Conservation (phyloP, 2,888 invertebrate genomes). For the Cheilosia soror region DNA sequence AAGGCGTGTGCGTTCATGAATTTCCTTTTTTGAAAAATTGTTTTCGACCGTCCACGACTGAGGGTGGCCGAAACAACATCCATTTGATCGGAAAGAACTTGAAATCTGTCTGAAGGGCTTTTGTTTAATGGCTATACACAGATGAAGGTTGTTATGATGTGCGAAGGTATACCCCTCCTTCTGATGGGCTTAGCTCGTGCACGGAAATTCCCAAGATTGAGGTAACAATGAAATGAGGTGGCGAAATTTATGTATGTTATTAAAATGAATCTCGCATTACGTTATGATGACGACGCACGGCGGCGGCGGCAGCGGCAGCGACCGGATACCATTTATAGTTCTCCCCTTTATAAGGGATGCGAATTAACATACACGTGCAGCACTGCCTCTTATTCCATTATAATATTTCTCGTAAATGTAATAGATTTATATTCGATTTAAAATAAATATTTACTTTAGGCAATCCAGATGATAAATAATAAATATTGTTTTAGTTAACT, state of each 20-base stretch:
- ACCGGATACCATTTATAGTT: conserved; percentile 46
- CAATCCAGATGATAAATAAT: background rate
- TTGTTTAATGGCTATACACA: conserved; percentile 62
- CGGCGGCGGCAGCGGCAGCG: background rate
- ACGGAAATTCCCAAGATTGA: conserved; percentile 36
- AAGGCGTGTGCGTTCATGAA: conserved; percentile 66
- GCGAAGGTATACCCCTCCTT: conserved; percentile 56
- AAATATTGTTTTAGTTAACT: background rate
- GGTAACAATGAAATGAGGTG: conserved; percentile 70
- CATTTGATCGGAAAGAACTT: conserved; percentile 60
- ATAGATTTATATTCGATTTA: background rate
- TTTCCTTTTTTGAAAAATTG: conserved; percentile 50
- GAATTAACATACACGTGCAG: conserved; percentile 72
- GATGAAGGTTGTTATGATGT: conserved; percentile 65
- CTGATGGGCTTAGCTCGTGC: conserved; percentile 19
- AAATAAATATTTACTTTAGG: background rate
- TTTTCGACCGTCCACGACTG: conserved; percentile 37
- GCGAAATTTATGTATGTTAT: conserved; percentile 72
- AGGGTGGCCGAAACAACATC: conserved; percentile 54
- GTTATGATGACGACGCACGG: background rate
- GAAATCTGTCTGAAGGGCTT: conserved; percentile 58
- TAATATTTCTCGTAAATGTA: background rate
- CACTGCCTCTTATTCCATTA: background rate
- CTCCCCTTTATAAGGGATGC: conserved; percentile 33
- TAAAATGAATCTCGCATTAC: conserved; percentile 72